Percentiles rank a stretch among this genome's conserved stretches.
Evolutionary conservation across 1,140 invertebrate genomes (phyloP).

Genomic region (Panulirus ornatus): DNA sequence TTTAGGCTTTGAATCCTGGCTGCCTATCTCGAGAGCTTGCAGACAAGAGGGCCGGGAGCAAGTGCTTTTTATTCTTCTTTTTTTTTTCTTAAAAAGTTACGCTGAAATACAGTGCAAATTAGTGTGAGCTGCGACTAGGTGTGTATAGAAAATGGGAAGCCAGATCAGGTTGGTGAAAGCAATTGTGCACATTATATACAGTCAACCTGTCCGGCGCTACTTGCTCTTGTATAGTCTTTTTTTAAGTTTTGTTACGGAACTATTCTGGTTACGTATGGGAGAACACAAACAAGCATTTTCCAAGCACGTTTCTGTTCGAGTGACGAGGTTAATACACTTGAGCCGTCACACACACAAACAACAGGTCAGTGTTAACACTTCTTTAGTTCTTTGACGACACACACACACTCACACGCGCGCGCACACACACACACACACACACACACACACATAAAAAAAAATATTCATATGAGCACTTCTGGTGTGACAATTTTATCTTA

Average conservation of each 20-base stretch:
- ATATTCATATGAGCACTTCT: conserved; percentile 15
- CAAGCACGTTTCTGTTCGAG: conserved; percentile 39
- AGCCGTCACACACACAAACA: conserved; percentile 40
- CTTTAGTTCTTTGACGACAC: conserved; percentile 1
- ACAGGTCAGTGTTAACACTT: neutral
- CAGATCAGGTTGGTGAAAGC: conserved; percentile 71
- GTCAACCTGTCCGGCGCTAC: conserved; percentile 65
- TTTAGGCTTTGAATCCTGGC: neutral
- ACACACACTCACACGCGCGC: conserved; percentile 19
- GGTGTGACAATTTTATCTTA: neutral
- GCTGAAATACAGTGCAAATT: conserved; percentile 57
- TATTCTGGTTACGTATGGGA: conserved; percentile 59
- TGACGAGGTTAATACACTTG: conserved; percentile 46
- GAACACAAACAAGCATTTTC: conserved; percentile 57
- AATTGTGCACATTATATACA: conserved; percentile 71
- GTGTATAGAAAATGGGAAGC: conserved; percentile 67
- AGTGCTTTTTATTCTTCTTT: too few relatives aligned
- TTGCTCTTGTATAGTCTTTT: conserved; percentile 53
- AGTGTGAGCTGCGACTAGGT: conserved; percentile 72
- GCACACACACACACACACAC: neutral
- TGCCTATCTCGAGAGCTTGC: neutral
- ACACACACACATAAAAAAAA: too few relatives aligned
- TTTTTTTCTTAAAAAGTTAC: conserved; percentile 18
- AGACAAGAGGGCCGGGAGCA: neutral
- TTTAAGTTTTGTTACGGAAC: conserved; percentile 30